These are phyloP conservation scores for Neodiprion lecontei DNA, from an alignment of 1,140 invertebrate genomes.

Conservation along the genomic window DNA sequence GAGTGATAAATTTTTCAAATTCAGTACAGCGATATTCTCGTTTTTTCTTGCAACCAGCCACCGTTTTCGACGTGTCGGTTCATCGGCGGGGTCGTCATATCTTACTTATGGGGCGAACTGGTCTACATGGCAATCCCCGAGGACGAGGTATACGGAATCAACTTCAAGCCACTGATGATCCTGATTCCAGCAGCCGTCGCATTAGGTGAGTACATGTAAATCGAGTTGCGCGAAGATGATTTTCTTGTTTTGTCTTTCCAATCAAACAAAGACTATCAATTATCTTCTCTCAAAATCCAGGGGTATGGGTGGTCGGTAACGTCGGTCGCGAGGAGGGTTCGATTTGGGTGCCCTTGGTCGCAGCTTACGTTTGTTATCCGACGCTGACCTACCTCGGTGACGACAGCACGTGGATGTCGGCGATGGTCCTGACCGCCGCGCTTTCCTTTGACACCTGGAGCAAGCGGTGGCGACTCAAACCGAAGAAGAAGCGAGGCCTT, in stretches of 20 bases:
- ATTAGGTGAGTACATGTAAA: constrained; percentile 67
- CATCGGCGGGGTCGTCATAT: constrained; percentile 77
- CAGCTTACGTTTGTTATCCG: constrained; percentile 73
- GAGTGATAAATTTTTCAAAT: no score
- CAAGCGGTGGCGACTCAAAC: constrained; percentile 79
- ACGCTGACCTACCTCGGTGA: constrained; percentile 72
- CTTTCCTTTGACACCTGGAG: constrained; percentile 75
- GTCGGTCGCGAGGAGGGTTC: constrained; percentile 81
- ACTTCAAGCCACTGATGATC: constrained; percentile 73
- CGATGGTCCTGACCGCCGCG: constrained; percentile 70
- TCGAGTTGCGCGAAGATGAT: neutral
- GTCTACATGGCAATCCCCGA: constrained; percentile 78
- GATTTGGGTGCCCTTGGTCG: constrained; percentile 72
- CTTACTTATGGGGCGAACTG: constrained; percentile 81
- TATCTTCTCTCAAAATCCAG: constrained; percentile 58
- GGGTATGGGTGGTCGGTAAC: constrained; percentile 89
- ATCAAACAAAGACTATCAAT: neutral
- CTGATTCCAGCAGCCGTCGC: constrained; percentile 76
- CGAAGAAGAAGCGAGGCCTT: constrained; percentile 60
- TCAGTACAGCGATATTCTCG: constrained; percentile 9
- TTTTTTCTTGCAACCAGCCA: constrained; percentile 63
- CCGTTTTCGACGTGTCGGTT: constrained; percentile 80
- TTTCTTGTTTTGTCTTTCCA: no score
- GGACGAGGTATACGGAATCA: constrained; percentile 73
- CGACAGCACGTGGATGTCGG: constrained; percentile 70